Evolutionary conservation across 2,888 invertebrate genomes (phyloP), one percentile per base, ranked within the genome.

Genomic region (Geotrupes spiniger): DNA sequence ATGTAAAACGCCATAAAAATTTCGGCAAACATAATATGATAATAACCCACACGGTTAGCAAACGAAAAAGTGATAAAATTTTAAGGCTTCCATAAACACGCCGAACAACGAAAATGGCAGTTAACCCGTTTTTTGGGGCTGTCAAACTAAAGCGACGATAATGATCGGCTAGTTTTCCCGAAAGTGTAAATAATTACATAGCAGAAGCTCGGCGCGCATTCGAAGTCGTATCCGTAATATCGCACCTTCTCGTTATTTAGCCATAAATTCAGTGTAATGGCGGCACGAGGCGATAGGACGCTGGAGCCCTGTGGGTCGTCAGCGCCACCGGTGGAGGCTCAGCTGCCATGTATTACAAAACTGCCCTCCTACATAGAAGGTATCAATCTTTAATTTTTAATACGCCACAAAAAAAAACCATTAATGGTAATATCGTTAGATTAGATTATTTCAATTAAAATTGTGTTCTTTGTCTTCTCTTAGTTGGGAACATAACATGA

Each of bases 241-340:
- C 45, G 57, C 58, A 55, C 58, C 59, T 58, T 48, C 56, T 59
- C 27, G 59, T 57, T 58, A 59, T 55, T 55, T 57, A 50, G 52
- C 52, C 56, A 56, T 57, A 56, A 56, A 56, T 56, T 53, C 36
- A 17, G 37, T 31, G 33, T 52, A 49, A 51, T 28, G 42, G 55
- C 33, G 33, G 33, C 33, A 33, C 33, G 33, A 15, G 33, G 12
- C 33, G 33, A 12, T 15, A 12, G 33, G 15, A 21, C 21, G 33
- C 15, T 10, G 33, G 14, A 33, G 11, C 33, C 33, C 33, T 33
- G 33, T 33, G 33, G 33, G 33, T 33, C 33, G 33, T 15, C 33
- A 33, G 33, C 33, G 33, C 33, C 33, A 33, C 33, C 33, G 33
- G 15, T 33, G 11, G 4, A 33, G 33, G 10, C 14, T 4, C 33